These are phyloP conservation scores for Scaptomyza hsui DNA, from an alignment of 1,140 invertebrate species.

Conservation along the genomic window DNA sequence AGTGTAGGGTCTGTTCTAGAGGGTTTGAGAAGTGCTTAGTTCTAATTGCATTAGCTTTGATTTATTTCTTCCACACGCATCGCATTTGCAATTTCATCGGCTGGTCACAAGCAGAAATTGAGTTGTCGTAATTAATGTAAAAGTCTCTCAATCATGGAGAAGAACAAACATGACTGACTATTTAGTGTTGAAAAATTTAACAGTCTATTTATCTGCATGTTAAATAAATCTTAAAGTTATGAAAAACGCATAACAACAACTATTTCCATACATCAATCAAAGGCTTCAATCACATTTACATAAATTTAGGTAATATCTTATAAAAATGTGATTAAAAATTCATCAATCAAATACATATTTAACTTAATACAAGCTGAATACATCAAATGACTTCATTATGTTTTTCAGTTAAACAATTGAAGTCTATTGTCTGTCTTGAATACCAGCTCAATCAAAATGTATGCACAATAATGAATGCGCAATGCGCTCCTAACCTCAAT, in stretches of 20 bases:
- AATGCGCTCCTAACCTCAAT: conserved; percentile 30
- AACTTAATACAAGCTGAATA: no score
- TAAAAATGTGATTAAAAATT: no score
- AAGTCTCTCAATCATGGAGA: neutral
- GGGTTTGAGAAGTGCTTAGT: conserved; percentile 53
- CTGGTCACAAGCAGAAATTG: conserved; percentile 10
- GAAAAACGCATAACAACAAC: no score
- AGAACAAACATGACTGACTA: neutral
- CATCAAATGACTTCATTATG: no score
- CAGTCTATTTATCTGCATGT: no score
- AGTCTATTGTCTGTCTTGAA: neutral
- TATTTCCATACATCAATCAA: no score
- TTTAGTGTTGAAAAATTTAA: no score
- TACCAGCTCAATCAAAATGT: conserved; percentile 33
- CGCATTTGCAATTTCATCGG: conserved; percentile 8
- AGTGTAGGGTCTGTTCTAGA: conserved; percentile 1
- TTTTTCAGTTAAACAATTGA: neutral
- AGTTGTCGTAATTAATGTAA: conserved; percentile 3
- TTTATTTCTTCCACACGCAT: conserved; percentile 51
- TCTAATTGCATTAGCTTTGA: conserved; percentile 62
- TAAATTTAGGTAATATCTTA: no score
- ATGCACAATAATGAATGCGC: conserved; percentile 22
- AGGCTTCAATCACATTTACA: no score
- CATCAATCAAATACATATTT: no score
- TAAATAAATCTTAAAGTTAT: no score